Base-by-base conservation (phyloP, 2,797 vertebrate species). In the Aldrovandia affinis region DNA sequence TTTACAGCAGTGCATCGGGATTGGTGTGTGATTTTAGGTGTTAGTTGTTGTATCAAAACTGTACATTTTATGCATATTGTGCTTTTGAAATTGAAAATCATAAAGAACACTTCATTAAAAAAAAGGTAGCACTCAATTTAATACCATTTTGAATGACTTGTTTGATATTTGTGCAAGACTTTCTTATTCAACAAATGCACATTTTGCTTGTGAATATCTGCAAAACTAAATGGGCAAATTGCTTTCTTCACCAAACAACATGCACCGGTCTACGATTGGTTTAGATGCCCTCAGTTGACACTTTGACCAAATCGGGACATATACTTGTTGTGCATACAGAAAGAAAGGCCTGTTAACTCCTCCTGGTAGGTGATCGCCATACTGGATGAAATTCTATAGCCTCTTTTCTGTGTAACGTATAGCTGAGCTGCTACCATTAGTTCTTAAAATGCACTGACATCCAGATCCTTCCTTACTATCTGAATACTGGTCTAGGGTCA, bases 1-100 rank as follows among this genome's bases (percentile, higher is more conserved):
- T 90, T 80, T 87, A 89, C 88, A 90, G 86, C 86, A 90, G 85
- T 90, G 84, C 88, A 88, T 85, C 73, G 79, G 61, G 70, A 88
- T 83, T 79, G 50, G 78, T 88, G 82, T 88, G 57, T 87, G 86
- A 86, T 63, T 80, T 80, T 80, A 81, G 39, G 30, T 84, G 84
- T 39, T 81, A n/a, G 36, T 57, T 55, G n/a, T 81, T 87, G 84
- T 89, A 91, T 90, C 86, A 92, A 92, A 90, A 87, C 84, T 90
- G 86, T 92, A 91, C 90, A 92, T 84, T 81, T 89, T 68, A 84
- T 88, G 80, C 86, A 89, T 89, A 87, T 86, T 89, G 82, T 85
- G 82, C 81, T 86, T 91, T 86, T 84, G 81, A 81, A 83, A 28
- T 81, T 70, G 83, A 55, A 84, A 83, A 82, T 80, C 50, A 80